Percentiles rank a stretch among this genome's conserved stretches.
phyloP scores from a whole-genome alignment of 2,888 invertebrate species.

The Cremastinae sp. region DNA sequence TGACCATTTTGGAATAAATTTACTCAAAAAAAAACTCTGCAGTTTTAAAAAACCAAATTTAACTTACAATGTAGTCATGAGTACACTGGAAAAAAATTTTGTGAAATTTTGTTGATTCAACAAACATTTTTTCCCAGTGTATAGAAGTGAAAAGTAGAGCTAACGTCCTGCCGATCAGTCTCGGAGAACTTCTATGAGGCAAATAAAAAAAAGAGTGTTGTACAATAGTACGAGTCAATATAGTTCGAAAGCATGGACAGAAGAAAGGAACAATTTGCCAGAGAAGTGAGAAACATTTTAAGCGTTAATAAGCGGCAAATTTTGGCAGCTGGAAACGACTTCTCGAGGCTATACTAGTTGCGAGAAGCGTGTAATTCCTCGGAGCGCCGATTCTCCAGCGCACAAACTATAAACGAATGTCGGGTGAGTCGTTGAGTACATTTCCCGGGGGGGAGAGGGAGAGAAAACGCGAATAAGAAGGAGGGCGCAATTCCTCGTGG shows the following conservation, averaged over 20 bases:
- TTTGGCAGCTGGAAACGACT: constrained; percentile 24
- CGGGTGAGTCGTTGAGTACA: constrained; percentile 59
- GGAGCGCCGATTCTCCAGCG: constrained; percentile 30
- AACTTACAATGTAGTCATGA: too few species aligned
- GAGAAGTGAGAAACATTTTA: constrained; percentile 26
- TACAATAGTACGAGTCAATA: too few species aligned
- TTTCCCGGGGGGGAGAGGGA: constrained; percentile 42
- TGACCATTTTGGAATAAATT: too few species aligned
- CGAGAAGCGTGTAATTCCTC: constrained; percentile 61
- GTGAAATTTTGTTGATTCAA: too few species aligned
- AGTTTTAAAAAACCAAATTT: too few species aligned
- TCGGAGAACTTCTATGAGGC: too few species aligned
- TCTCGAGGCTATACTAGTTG: constrained; percentile 28
- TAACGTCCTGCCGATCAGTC: too few species aligned
- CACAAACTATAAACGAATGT: constrained; percentile 15
- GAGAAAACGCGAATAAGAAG: constrained; percentile 24
- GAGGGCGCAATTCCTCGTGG: constrained; percentile 4
- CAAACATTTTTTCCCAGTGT: too few species aligned
- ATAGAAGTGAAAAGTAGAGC: too few species aligned
- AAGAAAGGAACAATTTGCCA: constrained; percentile 48
- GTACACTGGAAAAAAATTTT: too few species aligned
- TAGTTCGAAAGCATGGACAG: neutral
- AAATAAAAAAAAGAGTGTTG: too few species aligned
- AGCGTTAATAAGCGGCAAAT: constrained; percentile 45
- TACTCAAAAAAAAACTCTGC: too few species aligned